A percentile compares a stretch with the other conserved stretches of the same genome.
Evolutionary conservation across 2,888 invertebrate species (phyloP).

Genomic region (Dryadula phaetusa): DNA sequence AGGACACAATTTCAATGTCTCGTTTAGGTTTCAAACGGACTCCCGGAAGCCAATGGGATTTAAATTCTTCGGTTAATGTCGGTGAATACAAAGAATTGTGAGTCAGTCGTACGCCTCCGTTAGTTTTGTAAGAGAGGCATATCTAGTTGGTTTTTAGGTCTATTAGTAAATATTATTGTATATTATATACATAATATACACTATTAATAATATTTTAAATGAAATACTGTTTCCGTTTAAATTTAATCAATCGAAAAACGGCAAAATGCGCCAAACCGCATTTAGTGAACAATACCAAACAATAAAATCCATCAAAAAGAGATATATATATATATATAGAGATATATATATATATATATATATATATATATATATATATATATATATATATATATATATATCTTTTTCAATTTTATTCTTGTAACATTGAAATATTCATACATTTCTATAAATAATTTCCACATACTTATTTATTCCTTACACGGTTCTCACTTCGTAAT

Average conservation of each 20-base stretch:
- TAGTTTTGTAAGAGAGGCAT: slow-evolving; percentile 11
- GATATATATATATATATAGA: not conserved
- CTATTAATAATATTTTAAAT: no score
- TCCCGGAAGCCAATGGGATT: slow-evolving; percentile 24
- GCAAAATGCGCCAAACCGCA: no score
- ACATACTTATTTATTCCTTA: not conserved
- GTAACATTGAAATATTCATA: not conserved
- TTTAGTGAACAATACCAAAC: no score
- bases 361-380: no score
- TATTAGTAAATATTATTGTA: not conserved
- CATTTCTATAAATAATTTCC: not conserved
- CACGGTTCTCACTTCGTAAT: not conserved
- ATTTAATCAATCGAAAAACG: no score
- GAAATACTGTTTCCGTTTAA: no score
- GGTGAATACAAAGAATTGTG: slow-evolving; percentile 22
- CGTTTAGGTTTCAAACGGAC: slow-evolving; percentile 21
- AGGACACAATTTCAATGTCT: slow-evolving; percentile 22
- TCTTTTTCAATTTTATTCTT: not conserved
- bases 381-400: no score
- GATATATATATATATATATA: no score
- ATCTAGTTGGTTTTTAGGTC: not conserved
- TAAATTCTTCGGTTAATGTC: slow-evolving; percentile 31
- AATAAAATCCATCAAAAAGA: no score
- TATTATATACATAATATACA: no score
- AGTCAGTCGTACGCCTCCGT: slow-evolving; percentile 28